Conservation (phyloP, 1,140 invertebrate species). For the Euborellia annulipes region DNA sequence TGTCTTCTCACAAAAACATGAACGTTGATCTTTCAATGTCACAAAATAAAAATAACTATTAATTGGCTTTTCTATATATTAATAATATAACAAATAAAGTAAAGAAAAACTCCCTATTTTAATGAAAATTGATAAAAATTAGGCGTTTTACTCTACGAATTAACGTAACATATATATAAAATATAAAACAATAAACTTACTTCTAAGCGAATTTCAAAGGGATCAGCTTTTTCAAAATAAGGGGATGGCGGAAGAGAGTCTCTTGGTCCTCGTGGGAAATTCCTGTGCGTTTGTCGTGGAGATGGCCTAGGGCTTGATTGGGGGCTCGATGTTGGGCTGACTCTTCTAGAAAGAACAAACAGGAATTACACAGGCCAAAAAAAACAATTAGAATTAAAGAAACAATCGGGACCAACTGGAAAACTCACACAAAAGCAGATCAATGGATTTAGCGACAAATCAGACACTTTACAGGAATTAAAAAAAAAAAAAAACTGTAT, state of each 20-base stretch:
- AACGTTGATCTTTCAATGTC: too few relatives aligned
- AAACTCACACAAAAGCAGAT: background rate
- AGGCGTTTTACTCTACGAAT: too few relatives aligned
- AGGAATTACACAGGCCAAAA: too few relatives aligned
- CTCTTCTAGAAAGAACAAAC: conserved; percentile 14
- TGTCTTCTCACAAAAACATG: too few relatives aligned
- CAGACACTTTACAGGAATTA: conserved; percentile 2
- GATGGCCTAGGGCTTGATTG: conserved; percentile 23
- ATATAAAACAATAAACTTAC: conserved; percentile 9
- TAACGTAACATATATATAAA: too few relatives aligned
- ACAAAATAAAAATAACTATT: too few relatives aligned
- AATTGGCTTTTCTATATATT: too few relatives aligned
- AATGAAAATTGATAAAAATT: too few relatives aligned
- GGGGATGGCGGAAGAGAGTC: background rate
- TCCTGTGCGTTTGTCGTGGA: conserved; percentile 19
- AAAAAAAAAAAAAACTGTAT: background rate
- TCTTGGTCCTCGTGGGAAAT: conserved; percentile 5
- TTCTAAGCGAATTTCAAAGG: conserved; percentile 1
- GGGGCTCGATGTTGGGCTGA: conserved; percentile 23
- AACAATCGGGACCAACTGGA: too few relatives aligned
- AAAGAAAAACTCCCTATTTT: too few relatives aligned
- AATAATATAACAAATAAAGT: too few relatives aligned
- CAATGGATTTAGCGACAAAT: background rate
- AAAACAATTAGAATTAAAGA: too few relatives aligned
- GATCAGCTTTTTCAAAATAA: conserved; percentile 1